phyloP scores from a whole-genome alignment of 2,113 vertebrate species.

The Phocoena sinus region DNA sequence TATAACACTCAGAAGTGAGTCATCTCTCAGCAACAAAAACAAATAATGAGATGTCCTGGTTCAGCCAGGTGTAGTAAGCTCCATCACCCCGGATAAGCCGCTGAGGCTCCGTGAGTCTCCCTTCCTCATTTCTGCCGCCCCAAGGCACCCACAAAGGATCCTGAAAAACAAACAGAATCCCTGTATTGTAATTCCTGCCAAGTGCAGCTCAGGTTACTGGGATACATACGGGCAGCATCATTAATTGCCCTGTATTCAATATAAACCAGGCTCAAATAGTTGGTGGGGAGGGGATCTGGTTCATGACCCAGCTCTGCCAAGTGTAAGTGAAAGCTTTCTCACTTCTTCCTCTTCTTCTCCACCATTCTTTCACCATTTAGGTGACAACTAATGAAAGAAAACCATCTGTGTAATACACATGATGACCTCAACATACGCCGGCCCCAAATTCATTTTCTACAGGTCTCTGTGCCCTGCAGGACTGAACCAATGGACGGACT shows the following conservation, averaged over 20 bases:
- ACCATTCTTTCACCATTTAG: not conserved
- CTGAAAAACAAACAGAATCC: not conserved
- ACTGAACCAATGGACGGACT: not conserved
- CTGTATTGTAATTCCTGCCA: not conserved
- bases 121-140: not conserved
- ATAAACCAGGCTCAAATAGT: not conserved
- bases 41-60: not conserved
- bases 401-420: not conserved
- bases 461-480: not conserved
- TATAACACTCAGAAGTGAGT: not conserved
- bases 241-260: not conserved
- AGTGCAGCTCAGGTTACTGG: not conserved
- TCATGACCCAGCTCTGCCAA: not conserved
- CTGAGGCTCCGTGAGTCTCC: too few relatives aligned
- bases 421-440: not conserved
- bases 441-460: not conserved
- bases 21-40: not conserved
- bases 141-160: not conserved
- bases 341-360: not conserved
- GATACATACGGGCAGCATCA: not conserved
- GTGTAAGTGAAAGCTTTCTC: not conserved
- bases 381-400: not conserved
- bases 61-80: not conserved
- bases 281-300: too few relatives aligned
- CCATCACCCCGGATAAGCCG: not conserved